Percentiles rank a stretch among this genome's conserved stretches.
Evolutionary conservation across 2,113 vertebrate species (phyloP).

Genomic region (Ginglymostoma cirratum): DNA sequence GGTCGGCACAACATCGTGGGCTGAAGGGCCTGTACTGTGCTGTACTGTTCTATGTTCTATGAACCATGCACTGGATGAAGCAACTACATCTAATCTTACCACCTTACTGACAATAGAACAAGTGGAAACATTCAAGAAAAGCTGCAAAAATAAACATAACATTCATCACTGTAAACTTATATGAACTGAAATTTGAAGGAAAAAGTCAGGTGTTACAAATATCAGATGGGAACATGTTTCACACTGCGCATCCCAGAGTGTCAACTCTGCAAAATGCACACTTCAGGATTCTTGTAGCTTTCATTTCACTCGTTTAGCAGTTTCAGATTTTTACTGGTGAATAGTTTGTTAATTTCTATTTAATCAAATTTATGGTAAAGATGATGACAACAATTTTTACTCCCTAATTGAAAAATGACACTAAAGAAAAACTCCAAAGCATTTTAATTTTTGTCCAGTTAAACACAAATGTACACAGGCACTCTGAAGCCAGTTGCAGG

Average conservation of each 20-base stretch:
- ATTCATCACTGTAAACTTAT: constrained; percentile 61
- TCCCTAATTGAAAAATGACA: neutral
- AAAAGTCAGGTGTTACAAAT: neutral
- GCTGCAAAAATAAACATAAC: constrained; percentile 73
- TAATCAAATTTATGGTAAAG: neutral
- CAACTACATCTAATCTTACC: constrained; percentile 47
- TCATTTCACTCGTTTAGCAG: too few relatives aligned
- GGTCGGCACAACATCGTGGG: too few relatives aligned
- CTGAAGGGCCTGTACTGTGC: too few relatives aligned
- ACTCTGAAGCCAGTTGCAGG: neutral
- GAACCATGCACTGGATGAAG: constrained; percentile 40
- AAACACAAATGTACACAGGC: neutral
- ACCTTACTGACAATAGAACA: constrained; percentile 37
- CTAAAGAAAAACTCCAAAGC: neutral
- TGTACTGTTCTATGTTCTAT: too few relatives aligned
- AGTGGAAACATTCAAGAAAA: constrained; percentile 43
- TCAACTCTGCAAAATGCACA: neutral
- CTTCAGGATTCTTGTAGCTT: too few relatives aligned
- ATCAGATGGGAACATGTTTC: neutral
- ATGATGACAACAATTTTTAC: too few relatives aligned
- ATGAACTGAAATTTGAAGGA: neutral
- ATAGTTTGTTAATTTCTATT: neutral
- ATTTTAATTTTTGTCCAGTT: neutral
- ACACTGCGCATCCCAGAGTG: neutral
- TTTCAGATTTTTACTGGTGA: too few relatives aligned